Base-by-base conservation (phyloP, 2,113 vertebrate species). In the Cyanoramphus novaezelandiae region DNA sequence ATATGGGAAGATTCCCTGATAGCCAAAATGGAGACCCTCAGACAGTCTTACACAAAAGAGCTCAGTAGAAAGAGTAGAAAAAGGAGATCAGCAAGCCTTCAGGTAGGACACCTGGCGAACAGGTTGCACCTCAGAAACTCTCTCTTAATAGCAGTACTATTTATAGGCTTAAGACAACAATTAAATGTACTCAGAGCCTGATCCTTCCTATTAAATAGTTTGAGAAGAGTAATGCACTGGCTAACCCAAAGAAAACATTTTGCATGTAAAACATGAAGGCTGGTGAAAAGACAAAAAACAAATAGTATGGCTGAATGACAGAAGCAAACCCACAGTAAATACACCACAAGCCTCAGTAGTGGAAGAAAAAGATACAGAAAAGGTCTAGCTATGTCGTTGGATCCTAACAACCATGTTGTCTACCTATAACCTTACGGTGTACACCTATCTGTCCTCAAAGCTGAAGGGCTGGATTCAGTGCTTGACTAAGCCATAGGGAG, bases 401-500 rank as follows among this genome's bases (percentile, higher is more conserved):
- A 63, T 37, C 47, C 19, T 33, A 74, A 62, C 2, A 2, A 49
- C 27, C 11, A 9, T 25, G 31, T 17, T 44, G 41, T 19, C 60
- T 29, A 25, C 41, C 25, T 82, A 4, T 31, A 55, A 19, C 33
- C 25, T 8, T 4, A 13, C 29, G 8, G 3, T 17, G n/a, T 39
- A 39, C 6, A 3, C 29, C 16, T 78, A 15, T 43, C 11, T 29
- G 77, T 72, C 23, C 59, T 72, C 35, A 31, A 69, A 50, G 29
- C 9, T 1, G 0, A 46, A 68, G 50, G 31, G n/a, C 39, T 53
- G 70, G 18, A 57, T 47, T 53, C 25, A 41, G 47, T 1, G 0
- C 16, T 16, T 46, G 35, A 12, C 20, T 23, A 25, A 86, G 44
- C 15, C 57, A 13, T 16, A 13, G 64, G 10, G 49, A 25, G n/a